Evolutionary conservation across 23 tunicate genomes (phyloP).

Genomic region (Ascidia mentula): DNA sequence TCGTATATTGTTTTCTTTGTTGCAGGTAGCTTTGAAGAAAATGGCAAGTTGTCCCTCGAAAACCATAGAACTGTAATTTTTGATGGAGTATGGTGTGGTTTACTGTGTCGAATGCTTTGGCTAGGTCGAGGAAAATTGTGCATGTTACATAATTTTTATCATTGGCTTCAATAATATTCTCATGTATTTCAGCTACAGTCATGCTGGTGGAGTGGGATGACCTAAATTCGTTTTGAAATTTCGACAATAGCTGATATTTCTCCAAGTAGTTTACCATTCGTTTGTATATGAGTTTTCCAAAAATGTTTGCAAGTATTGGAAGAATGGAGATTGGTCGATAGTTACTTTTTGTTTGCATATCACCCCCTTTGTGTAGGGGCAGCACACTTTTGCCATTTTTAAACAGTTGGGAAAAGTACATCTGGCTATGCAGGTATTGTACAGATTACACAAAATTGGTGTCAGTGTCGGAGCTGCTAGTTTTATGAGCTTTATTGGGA

Average conservation of each 20-base stretch:
- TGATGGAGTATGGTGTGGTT: conserved; percentile 4
- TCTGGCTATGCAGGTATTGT: conserved; percentile 3
- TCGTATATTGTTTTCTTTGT: conserved; percentile 9
- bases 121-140: conserved; percentile 12
- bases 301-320: conserved; percentile 1
- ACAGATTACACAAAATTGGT: neutral
- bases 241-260: conserved; percentile 1
- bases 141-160: conserved; percentile 2
- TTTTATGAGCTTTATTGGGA: neutral
- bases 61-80: conserved; percentile 18
- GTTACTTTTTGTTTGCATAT: neutral
- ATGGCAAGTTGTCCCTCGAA: conserved; percentile 1
- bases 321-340: neutral
- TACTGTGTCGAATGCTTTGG: conserved; percentile 17
- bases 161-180: neutral
- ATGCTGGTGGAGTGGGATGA: conserved; percentile 3
- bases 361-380: neutral
- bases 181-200: conserved; percentile 10
- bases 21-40: conserved; percentile 1
- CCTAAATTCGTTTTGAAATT: neutral
- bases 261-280: conserved; percentile 5
- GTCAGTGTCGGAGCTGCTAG: conserved; percentile 5
- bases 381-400: conserved; percentile 6
- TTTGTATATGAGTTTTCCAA: conserved; percentile 15
- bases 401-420: neutral